A percentile compares a stretch with the other conserved stretches of the same genome.
Conservation (phyloP, 1,140 invertebrate genomes). For the Drosophila grimshawi region DNA sequence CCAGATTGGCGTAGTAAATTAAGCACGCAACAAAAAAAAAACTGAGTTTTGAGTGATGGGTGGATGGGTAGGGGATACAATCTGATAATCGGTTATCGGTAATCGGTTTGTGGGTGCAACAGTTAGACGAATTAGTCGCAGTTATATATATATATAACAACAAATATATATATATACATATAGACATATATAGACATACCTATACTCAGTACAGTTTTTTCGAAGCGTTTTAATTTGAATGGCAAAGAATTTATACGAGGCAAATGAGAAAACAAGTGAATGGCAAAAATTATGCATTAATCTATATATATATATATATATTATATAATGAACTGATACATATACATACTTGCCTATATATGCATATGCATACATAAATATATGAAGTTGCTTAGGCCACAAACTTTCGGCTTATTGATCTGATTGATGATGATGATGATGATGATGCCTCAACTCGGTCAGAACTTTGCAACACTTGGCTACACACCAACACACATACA, state of each 20-base stretch:
- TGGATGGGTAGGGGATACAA: neutral
- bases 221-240: constrained; percentile 26
- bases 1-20: constrained; percentile 62
- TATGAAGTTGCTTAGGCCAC: constrained; percentile 17
- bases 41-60: too few relatives aligned
- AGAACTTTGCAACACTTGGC: constrained; percentile 5
- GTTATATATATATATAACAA: neutral
- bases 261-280: constrained; percentile 21
- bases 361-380: constrained; percentile 6
- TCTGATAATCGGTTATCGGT: constrained; percentile 24
- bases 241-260: constrained; percentile 45
- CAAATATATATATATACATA: constrained; percentile 5
- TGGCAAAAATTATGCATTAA: constrained; percentile 38
- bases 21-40: neutral
- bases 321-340: constrained; percentile 79
- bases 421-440: too few relatives aligned
- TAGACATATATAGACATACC: constrained; percentile 13
- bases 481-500: constrained; percentile 1
- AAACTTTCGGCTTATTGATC: constrained; percentile 15
- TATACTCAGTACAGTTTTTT: constrained; percentile 59
- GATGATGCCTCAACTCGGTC: constrained; percentile 20
- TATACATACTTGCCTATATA: constrained; percentile 62
- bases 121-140: constrained; percentile 10
- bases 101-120: constrained; percentile 3
- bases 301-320: constrained; percentile 36